Evolutionary conservation across 2,113 vertebrate species (phyloP).

Genomic region (Tamias sibiricus): DNA sequence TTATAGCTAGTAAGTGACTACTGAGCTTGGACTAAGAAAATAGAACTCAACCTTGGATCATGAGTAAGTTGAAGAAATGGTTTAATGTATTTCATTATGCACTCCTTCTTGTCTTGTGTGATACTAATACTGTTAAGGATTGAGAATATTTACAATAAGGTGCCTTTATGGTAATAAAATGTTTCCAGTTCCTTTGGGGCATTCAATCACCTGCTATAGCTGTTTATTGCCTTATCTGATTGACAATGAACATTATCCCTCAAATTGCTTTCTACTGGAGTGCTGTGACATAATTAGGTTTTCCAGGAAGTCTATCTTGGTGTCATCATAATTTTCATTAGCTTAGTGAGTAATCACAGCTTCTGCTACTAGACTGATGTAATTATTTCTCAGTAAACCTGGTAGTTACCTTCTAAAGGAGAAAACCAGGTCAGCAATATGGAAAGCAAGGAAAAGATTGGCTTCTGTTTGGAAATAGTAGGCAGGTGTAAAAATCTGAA

Average conservation of each 20-base stretch:
- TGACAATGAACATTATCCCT: constrained; percentile 74
- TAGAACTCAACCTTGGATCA: neutral
- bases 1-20: constrained; percentile 16
- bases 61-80: neutral
- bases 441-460: neutral
- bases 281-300: constrained; percentile 79
- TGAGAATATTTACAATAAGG: constrained; percentile 47
- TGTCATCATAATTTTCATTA: constrained; percentile 86
- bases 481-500: neutral
- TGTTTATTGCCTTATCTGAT: constrained; percentile 65
- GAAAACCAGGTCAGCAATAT: constrained; percentile 7
- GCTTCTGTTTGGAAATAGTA: neutral
- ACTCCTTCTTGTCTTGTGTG: constrained; percentile 30
- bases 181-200: neutral
- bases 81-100: neutral
- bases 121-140: constrained; percentile 16
- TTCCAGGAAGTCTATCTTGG: constrained; percentile 79
- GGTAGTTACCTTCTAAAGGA: constrained; percentile 20
- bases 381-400: constrained; percentile 76
- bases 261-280: constrained; percentile 70
- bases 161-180: constrained; percentile 63
- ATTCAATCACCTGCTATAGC: constrained; percentile 72
- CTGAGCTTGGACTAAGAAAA: constrained; percentile 38
- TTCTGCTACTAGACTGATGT: constrained; percentile 74
- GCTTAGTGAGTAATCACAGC: constrained; percentile 76